Conservation (phyloP, 2,113 vertebrate species). For the Circaetus gallicus region DNA sequence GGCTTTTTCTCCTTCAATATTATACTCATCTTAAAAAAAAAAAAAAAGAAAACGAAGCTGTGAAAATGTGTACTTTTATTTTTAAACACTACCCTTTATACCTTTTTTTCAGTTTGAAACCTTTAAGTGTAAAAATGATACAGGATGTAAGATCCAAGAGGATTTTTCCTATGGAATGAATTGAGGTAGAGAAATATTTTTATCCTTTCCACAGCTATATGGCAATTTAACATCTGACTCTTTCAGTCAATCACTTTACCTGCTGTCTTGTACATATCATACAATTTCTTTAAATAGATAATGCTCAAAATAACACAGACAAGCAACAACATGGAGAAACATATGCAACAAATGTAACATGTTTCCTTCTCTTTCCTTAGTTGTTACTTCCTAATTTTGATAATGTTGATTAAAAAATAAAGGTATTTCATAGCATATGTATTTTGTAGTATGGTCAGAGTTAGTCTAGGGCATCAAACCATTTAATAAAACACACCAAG, state of each 20-base stretch:
- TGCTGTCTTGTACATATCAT: neutral
- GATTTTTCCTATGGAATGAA: neutral
- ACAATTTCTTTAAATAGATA: neutral
- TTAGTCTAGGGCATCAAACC: neutral
- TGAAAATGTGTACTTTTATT: neutral
- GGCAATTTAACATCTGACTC: slow-evolving; percentile 17
- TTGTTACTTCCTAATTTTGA: neutral
- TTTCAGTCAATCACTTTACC: slow-evolving; percentile 33
- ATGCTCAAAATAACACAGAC: neutral
- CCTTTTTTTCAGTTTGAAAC: slow-evolving; percentile 14
- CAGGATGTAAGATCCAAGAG: neutral
- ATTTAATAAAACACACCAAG: neutral
- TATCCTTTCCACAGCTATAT: neutral
- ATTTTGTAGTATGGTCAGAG: neutral
- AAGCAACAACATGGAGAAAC: neutral
- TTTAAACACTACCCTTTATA: neutral
- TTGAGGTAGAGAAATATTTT: neutral
- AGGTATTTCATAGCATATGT: neutral
- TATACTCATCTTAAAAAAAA: neutral
- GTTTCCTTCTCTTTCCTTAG: neutral
- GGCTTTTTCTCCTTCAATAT: neutral
- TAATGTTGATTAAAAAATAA: neutral
- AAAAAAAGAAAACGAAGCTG: neutral
- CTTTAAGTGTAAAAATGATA: neutral
- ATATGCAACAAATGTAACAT: neutral